These are phyloP conservation scores for Drosophila lowei DNA, from an alignment of 1,140 invertebrate genomes.

Conservation along the genomic window DNA sequence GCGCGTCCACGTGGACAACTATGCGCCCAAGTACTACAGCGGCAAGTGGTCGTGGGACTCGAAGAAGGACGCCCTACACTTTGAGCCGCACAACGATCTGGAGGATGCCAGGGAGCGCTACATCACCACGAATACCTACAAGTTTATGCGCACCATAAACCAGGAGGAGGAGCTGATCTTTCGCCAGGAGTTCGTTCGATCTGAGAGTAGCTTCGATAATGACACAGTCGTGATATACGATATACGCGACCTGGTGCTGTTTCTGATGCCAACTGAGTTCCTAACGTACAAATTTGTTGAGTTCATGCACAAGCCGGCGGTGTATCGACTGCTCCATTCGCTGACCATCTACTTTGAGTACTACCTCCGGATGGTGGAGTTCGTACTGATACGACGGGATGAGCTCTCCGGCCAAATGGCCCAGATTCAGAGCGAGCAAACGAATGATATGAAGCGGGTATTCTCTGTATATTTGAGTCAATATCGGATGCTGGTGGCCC, in stretches of 20 bases:
- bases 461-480: constrained; percentile 67
- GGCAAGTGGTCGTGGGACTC: constrained; percentile 73
- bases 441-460: constrained; percentile 64
- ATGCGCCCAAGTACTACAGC: constrained; percentile 62
- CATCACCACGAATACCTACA: constrained; percentile 59
- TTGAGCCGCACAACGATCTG: constrained; percentile 53
- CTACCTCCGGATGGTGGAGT: constrained; percentile 72
- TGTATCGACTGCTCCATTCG: constrained; percentile 64
- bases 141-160: constrained; percentile 61
- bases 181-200: constrained; percentile 56
- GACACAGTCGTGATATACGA: constrained; percentile 72
- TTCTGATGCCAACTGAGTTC: constrained; percentile 66
- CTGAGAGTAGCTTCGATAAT: constrained; percentile 43
- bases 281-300: constrained; percentile 56
- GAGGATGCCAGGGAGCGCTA: constrained; percentile 47
- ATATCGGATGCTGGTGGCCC: constrained; percentile 70
- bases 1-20: constrained; percentile 52
- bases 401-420: constrained; percentile 59
- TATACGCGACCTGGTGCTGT: constrained; percentile 69
- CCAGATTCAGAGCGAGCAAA: constrained; percentile 70
- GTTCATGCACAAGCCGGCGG: constrained; percentile 63
- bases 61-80: constrained; percentile 51
- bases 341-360: constrained; percentile 80
- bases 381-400: constrained; percentile 70
- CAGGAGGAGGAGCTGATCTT: constrained; percentile 77